These are phyloP conservation scores for Dolomedes plantarius DNA, from an alignment of 2,888 invertebrate species.

Conservation along the genomic window DNA sequence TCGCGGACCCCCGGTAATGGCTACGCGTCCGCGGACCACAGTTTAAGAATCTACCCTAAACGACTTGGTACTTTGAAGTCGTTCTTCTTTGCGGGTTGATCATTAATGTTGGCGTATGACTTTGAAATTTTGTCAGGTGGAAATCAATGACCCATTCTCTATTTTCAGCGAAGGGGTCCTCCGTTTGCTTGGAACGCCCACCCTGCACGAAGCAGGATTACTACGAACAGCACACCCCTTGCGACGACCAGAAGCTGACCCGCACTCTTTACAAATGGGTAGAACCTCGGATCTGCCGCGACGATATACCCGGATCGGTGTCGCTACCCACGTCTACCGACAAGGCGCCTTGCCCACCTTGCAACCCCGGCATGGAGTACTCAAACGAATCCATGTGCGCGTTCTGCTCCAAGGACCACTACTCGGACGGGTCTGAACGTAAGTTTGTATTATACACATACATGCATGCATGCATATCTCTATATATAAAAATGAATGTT, in stretches of 20 bases:
- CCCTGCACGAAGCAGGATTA: slow-evolving; percentile 79
- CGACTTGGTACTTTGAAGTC: too few species aligned
- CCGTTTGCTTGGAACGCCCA: slow-evolving; percentile 78
- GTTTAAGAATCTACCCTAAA: too few species aligned
- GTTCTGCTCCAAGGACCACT: slow-evolving; percentile 78
- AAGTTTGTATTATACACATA: background rate
- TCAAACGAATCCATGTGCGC: slow-evolving; percentile 77
- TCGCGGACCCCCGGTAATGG: too few species aligned
- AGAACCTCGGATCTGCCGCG: slow-evolving; percentile 79
- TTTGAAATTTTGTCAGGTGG: too few species aligned
- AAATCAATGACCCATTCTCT: too few species aligned
- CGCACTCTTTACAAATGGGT: slow-evolving; percentile 79
- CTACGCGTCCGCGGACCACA: too few species aligned
- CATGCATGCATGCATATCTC: too few species aligned
- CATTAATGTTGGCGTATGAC: too few species aligned
- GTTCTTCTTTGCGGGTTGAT: too few species aligned
- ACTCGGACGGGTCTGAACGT: slow-evolving; percentile 77
- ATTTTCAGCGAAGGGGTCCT: slow-evolving; percentile 78
- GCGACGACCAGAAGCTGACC: slow-evolving; percentile 78
- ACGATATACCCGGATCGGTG: slow-evolving; percentile 77
- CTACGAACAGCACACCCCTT: slow-evolving; percentile 79
- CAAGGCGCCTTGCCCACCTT: slow-evolving; percentile 78
- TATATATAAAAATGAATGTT: too few species aligned
- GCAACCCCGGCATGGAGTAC: slow-evolving; percentile 80
- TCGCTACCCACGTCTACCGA: slow-evolving; percentile 77